Percentiles rank a stretch among this genome's conserved stretches.
These are phyloP conservation scores for Acromyrmex heyeri DNA, from an alignment of 1,140 invertebrate genomes.

Conservation along the genomic window DNA sequence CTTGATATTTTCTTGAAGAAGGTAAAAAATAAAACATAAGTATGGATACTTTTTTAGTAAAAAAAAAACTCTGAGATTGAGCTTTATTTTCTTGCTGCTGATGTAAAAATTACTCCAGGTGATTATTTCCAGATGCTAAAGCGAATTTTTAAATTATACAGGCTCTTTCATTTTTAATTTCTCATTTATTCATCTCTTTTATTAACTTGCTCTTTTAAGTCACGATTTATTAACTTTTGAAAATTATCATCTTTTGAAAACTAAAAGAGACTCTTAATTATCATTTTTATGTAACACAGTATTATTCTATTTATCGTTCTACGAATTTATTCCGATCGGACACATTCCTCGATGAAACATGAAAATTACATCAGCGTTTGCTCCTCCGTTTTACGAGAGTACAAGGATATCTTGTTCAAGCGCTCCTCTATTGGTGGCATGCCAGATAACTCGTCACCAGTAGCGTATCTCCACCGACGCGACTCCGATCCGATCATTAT, in stretches of 20 bases:
- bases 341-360: constrained; percentile 5
- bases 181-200: background rate
- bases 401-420: constrained; percentile 58
- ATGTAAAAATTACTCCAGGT: too few relatives aligned
- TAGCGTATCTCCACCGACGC: constrained; percentile 39
- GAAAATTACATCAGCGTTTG: constrained; percentile 55
- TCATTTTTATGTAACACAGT: constrained; percentile 8
- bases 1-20: too few relatives aligned
- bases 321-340: constrained; percentile 15
- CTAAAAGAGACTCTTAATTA: background rate
- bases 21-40: too few relatives aligned
- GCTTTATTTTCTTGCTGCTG: too few relatives aligned
- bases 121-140: background rate
- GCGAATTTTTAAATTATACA: background rate
- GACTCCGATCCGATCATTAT: constrained; percentile 35
- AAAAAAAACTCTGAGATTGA: too few relatives aligned
- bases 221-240: background rate
- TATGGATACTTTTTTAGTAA: too few relatives aligned
- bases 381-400: constrained; percentile 43
- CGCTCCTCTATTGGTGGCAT: constrained; percentile 48
- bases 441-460: constrained; percentile 51
- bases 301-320: constrained; percentile 4
- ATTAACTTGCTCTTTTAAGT: background rate
- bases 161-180: background rate
- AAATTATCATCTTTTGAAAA: background rate